Base-by-base conservation (phyloP, 2,113 vertebrate species). In the Pimephales promelas region DNA sequence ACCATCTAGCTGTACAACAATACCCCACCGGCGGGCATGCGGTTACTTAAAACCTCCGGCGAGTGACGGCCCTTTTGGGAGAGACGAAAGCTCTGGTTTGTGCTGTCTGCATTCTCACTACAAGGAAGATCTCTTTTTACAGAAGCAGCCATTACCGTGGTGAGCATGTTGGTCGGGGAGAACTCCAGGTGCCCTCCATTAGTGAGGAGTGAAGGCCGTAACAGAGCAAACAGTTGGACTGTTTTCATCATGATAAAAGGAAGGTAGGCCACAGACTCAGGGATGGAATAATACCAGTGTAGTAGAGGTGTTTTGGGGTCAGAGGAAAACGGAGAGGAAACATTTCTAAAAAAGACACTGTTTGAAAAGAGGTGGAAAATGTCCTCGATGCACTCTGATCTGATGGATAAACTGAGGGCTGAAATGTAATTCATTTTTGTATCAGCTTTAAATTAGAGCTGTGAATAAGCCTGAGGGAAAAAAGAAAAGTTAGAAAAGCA, bases 11-110 rank as follows among this genome's bases (percentile, higher is more conserved):
- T 81, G 40, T n/a, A 26, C 81, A 88, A 76, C 79, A 61, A 80
- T 80, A 83, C 75, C 85, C 71, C 54, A 66, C 77, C 74, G 64
- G 88, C 83, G 54, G 62, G 84, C 83, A 79, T 84, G 88, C 79
- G 79, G 87, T 68, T 73, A 61, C 81, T 86, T 61, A 82, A 78
- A 86, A 83, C 71, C 83, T 81, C 83, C 88, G 82, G 81, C 88
- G 81, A 86, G 57, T 84, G 75, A 40, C 13, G 80, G 88, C 87
- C 88, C 86, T 89, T 81, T 36, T 14, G 83, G 83, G 81, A 78
- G 59, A 89, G 84, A 86, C 82, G 87, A 87, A 88, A 68, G 57
- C 85, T 88, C 90, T 90, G 88, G 90, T 92, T 92, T 86, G 85
- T 89, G 86, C 7, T 14, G 18, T 76, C 10, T 45, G 18, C 62